A percentile compares a stretch with the other conserved stretches of the same genome.
phyloP scores from a whole-genome alignment of 1,140 invertebrate genomes.

The Pteromalus puparum region DNA sequence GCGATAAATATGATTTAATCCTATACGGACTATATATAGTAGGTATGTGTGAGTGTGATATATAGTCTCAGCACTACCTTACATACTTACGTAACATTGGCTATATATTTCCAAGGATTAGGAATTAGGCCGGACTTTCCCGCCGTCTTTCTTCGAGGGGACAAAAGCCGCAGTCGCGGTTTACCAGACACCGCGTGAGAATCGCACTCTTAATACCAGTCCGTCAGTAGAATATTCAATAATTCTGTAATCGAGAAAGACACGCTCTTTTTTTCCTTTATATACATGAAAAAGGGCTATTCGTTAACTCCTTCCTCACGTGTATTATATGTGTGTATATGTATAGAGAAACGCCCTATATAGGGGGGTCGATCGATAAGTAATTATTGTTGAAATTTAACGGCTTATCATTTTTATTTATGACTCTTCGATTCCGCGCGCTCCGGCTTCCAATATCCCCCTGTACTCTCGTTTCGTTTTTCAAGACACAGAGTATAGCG shows the following conservation, averaged over 20 bases:
- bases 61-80: background rate
- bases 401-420: slow-evolving; percentile 37
- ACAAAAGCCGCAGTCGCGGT: background rate
- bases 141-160: background rate
- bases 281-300: no score
- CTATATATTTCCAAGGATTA: slow-evolving; percentile 21
- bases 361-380: slow-evolving; percentile 30
- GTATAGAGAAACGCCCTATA: no score
- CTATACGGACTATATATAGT: background rate
- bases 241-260: background rate
- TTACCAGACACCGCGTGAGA: background rate
- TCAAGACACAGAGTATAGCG: background rate
- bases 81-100: background rate
- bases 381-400: slow-evolving; percentile 43
- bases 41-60: background rate
- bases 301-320: no score
- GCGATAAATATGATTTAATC: slow-evolving; percentile 18
- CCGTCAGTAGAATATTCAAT: background rate
- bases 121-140: background rate
- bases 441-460: background rate
- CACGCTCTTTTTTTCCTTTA: background rate
- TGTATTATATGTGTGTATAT: no score
- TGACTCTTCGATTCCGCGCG: background rate
- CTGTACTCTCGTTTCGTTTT: background rate
- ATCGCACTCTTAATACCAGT: background rate